phyloP scores from a whole-genome alignment of 1,140 invertebrate genomes.

The Coboldia fuscipes region DNA sequence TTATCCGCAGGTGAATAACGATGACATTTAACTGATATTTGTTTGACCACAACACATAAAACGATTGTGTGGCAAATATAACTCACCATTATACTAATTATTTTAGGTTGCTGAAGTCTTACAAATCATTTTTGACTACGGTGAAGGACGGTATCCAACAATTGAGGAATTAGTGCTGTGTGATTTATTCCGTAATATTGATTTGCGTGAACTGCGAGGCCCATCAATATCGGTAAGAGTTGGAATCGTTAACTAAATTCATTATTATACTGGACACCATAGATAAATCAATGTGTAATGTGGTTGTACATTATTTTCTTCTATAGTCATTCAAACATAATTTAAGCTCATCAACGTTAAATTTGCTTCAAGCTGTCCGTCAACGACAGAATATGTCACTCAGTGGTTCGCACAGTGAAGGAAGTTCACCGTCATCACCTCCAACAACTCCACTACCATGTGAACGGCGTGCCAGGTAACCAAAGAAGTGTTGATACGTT shows the following conservation, averaged over 20 bases:
- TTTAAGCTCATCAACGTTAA: constrained; percentile 18
- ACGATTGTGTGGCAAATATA: neutral
- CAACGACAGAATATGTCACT: constrained; percentile 19
- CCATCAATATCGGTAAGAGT: constrained; percentile 30
- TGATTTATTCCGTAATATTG: constrained; percentile 70
- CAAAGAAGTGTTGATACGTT: too few relatives aligned
- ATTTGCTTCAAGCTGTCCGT: constrained; percentile 18
- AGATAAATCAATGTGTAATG: too few relatives aligned
- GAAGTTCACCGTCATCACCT: constrained; percentile 19
- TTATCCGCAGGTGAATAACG: constrained; percentile 49
- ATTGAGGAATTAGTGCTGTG: constrained; percentile 58
- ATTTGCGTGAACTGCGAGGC: constrained; percentile 61
- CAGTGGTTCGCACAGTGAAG: constrained; percentile 18
- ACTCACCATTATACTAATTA: constrained; percentile 2
- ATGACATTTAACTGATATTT: too few relatives aligned
- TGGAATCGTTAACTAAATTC: neutral
- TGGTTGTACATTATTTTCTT: neutral
- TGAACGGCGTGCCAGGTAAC: constrained; percentile 3
- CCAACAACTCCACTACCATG: constrained; percentile 18
- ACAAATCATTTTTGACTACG: constrained; percentile 55
- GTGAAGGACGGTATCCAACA: constrained; percentile 35
- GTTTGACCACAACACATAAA: neutral
- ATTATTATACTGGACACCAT: too few relatives aligned
- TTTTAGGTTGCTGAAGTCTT: constrained; percentile 53
- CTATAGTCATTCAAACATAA: constrained; percentile 21